These are phyloP conservation scores for Poeciliopsis retropinna DNA, from an alignment of 2,113 vertebrate genomes.

Conservation along the genomic window DNA sequence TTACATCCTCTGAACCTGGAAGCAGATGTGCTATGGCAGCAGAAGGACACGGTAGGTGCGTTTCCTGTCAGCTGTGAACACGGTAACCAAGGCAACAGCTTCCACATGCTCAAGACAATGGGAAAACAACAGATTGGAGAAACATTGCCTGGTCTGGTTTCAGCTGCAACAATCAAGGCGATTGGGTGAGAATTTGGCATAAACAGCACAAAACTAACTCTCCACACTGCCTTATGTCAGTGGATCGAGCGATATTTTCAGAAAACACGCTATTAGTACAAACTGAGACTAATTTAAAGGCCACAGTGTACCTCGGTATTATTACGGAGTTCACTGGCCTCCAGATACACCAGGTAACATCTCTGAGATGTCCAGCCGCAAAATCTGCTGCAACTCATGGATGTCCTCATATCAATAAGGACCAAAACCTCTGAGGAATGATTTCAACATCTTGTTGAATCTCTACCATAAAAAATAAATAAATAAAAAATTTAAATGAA, in stretches of 20 bases:
- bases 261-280: not conserved
- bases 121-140: not conserved
- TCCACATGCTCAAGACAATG: not conserved
- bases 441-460: not conserved
- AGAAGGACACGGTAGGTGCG: not conserved
- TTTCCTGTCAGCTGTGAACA: not conserved
- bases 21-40: not conserved
- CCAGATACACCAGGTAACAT: no score
- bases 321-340: no score
- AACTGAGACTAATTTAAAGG: not conserved
- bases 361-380: not conserved
- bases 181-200: not conserved
- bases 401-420: not conserved
- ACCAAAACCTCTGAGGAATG: not conserved
- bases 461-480: not conserved
- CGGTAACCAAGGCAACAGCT: not conserved
- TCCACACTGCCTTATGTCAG: not conserved
- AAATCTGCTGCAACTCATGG: not conserved
- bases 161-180: not conserved
- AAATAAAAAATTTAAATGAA: not conserved
- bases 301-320: not conserved
- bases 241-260: not conserved
- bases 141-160: not conserved
- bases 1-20: not conserved
- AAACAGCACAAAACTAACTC: not conserved